Percentiles rank a stretch among this genome's conserved stretches.
These are phyloP conservation scores for Sebastes steindachneri DNA, from an alignment of 2,797 vertebrate genomes.

Conservation along the genomic window DNA sequence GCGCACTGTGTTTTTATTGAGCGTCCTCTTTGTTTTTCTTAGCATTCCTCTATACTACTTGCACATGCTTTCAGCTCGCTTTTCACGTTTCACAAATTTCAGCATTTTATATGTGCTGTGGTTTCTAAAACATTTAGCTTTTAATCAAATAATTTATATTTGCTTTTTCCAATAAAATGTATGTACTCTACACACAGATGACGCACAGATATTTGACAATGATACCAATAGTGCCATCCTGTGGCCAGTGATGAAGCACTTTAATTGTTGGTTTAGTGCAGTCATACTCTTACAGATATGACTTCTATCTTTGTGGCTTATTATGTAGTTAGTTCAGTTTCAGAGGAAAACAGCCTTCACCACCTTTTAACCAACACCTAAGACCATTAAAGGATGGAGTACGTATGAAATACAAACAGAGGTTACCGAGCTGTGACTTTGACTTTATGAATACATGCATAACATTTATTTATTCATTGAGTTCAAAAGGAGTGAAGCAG, in stretches of 20 bases:
- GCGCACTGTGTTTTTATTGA: not conserved
- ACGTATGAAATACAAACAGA: not conserved
- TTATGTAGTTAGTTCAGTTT: not conserved
- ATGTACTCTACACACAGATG: not conserved
- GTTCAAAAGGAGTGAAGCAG: not conserved
- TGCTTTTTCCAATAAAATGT: not conserved
- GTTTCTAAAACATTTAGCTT: not conserved
- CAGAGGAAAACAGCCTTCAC: not conserved
- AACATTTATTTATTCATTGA: not conserved
- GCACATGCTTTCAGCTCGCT: not conserved
- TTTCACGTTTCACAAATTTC: not conserved
- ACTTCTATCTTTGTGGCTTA: not conserved
- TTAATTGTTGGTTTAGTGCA: not conserved
- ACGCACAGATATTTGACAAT: not conserved
- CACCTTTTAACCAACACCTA: not conserved
- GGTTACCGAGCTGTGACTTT: not conserved
- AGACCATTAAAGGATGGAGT: not conserved
- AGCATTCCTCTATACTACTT: not conserved
- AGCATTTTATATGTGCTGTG: not conserved
- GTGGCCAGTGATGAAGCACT: not conserved
- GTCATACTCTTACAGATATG: not conserved
- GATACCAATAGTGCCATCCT: conserved; percentile 7
- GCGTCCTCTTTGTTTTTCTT: not conserved
- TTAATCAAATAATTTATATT: not conserved
- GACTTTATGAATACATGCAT: not conserved